Conservation (phyloP, 2,113 vertebrate genomes). For the Dermatemys mawii region DNA sequence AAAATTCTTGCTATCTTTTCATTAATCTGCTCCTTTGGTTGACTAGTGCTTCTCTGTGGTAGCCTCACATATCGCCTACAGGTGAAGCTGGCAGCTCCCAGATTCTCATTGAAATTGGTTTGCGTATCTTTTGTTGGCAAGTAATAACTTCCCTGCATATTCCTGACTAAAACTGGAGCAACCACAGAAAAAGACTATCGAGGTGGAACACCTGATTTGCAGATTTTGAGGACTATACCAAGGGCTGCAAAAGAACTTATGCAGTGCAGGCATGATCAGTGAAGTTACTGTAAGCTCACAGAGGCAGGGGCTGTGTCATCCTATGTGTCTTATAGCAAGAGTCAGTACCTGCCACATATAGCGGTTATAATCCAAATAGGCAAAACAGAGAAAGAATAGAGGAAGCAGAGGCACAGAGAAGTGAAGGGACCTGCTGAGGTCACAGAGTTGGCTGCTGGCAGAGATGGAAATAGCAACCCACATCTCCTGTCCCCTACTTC, state of each 20-base stretch:
- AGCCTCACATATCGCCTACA: not conserved
- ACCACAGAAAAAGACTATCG: not conserved
- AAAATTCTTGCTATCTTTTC: not conserved
- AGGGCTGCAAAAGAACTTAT: accelerated
- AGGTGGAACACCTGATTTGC: not conserved
- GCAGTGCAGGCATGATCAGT: not conserved
- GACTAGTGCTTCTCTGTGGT: not conserved
- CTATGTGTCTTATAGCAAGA: accelerated
- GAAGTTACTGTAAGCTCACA: accelerated
- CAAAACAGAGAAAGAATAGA: not conserved
- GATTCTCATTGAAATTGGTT: not conserved
- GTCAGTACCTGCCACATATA: not conserved
- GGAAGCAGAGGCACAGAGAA: not conserved
- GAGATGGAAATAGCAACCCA: not conserved
- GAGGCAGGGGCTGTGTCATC: not conserved
- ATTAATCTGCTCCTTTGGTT: not conserved
- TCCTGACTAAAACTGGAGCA: accelerated
- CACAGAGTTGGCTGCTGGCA: not conserved
- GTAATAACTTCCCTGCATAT: not conserved
- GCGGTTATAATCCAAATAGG: not conserved
- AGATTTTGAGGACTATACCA: accelerated
- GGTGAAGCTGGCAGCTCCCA: not conserved
- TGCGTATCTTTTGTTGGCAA: not conserved
- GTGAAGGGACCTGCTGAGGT: not conserved
- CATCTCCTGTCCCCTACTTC: not conserved